A percentile compares a stretch with the other conserved stretches of the same genome.
phyloP scores from a whole-genome alignment of 2,888 invertebrate species.

The Heliconius ethilla region DNA sequence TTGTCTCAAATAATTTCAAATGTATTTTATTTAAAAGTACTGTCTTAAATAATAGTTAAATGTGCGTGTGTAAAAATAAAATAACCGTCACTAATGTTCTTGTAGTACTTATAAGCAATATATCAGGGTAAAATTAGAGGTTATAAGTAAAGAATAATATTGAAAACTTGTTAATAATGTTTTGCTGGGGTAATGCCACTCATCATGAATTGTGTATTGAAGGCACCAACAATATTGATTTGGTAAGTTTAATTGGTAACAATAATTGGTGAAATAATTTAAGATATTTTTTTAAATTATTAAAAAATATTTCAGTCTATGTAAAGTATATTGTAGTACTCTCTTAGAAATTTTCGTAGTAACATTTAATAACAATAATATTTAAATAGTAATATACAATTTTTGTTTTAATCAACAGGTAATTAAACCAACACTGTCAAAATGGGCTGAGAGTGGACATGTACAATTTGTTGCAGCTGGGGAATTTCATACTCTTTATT shows the following conservation, averaged over 20 bases:
- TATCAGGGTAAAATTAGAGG: slow-evolving; percentile 48
- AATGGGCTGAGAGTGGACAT: slow-evolving; percentile 83
- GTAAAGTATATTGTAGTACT: neutral
- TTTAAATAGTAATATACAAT: neutral
- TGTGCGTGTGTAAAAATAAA: slow-evolving; percentile 43
- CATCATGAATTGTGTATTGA: slow-evolving; percentile 77
- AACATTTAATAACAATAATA: neutral
- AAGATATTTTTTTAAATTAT: neutral
- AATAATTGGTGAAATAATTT: neutral
- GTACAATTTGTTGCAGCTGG: slow-evolving; percentile 87
- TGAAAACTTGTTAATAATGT: slow-evolving; percentile 63
- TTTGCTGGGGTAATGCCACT: slow-evolving; percentile 80
- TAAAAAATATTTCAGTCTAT: neutral
- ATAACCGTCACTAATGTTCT: slow-evolving; percentile 33
- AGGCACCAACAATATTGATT: slow-evolving; percentile 63
- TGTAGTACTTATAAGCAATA: slow-evolving; percentile 26
- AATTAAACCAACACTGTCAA: slow-evolving; percentile 82
- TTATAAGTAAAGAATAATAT: slow-evolving; percentile 51
- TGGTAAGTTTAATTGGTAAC: slow-evolving; percentile 56
- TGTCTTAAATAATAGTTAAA: slow-evolving; percentile 36
- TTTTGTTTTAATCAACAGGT: slow-evolving; percentile 26
- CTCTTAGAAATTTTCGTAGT: neutral
- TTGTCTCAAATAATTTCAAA: slow-evolving; percentile 48
- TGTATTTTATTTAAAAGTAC: slow-evolving; percentile 37
- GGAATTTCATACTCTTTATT: slow-evolving; percentile 89